Percentiles rank a stretch among this genome's conserved stretches.
Evolutionary conservation across 2,113 vertebrate genomes (phyloP).

Genomic region (Oriolus oriolus): DNA sequence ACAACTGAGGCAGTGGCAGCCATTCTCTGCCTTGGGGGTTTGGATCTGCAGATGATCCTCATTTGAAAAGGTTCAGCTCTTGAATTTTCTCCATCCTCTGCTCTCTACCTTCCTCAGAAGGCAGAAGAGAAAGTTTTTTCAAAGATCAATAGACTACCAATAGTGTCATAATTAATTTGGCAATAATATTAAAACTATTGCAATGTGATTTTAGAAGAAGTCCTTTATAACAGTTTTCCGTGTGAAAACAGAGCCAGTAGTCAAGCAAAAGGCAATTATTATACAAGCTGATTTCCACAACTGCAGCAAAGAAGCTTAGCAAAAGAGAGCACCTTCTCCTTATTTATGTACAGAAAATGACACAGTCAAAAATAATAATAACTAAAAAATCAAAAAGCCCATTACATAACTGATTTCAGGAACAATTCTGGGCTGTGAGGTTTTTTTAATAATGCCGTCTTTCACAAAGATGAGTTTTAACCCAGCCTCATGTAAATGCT

Average conservation of each 20-base stretch:
- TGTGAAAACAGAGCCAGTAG: neutral
- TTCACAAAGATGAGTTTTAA: neutral
- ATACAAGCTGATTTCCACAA: neutral
- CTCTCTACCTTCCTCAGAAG: neutral
- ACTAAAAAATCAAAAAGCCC: neutral
- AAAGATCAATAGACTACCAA: neutral
- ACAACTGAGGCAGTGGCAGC: accelerated
- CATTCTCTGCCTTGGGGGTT: accelerated
- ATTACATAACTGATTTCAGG: neutral
- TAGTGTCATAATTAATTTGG: neutral
- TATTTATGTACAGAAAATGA: neutral
- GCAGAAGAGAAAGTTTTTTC: neutral
- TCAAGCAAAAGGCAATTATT: neutral
- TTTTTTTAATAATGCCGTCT: neutral
- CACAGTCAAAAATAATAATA: neutral
- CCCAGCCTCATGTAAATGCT: neutral
- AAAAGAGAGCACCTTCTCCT: neutral
- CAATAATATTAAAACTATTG: neutral
- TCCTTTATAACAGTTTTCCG: neutral
- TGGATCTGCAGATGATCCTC: neutral
- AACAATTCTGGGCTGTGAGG: neutral
- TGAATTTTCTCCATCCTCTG: neutral
- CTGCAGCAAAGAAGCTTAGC: neutral
- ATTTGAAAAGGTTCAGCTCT: neutral
- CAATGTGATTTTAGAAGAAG: neutral